Evolutionary conservation across 92 coral and sea anemone genomes (phyloP).

Genomic region (Epizoanthus rinbou): DNA sequence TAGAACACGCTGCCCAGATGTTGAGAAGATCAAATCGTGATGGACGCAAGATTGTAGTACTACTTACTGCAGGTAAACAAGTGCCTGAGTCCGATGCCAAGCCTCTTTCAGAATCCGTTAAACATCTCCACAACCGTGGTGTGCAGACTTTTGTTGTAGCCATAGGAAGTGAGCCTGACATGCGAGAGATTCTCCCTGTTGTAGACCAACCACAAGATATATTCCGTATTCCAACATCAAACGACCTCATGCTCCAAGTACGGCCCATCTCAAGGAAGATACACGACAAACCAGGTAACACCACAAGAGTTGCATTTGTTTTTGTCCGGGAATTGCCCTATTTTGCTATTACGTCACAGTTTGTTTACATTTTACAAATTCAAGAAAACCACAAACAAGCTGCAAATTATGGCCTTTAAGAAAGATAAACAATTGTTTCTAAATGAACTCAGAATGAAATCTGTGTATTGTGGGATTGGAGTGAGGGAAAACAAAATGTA

Average conservation of each 20-base stretch:
- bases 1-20: constrained; percentile 54
- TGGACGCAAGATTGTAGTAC: constrained; percentile 52
- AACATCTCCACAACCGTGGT: constrained; percentile 67
- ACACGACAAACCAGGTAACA: constrained; percentile 62
- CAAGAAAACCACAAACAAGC: too few relatives aligned
- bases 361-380: too few relatives aligned
- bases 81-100: constrained; percentile 52
- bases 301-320: neutral
- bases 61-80: constrained; percentile 71
- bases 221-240: constrained; percentile 47
- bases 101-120: constrained; percentile 55
- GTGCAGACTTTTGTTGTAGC: constrained; percentile 63
- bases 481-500: too few relatives aligned
- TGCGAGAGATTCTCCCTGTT: constrained; percentile 54
- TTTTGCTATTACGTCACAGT: too few relatives aligned
- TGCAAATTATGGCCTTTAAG: too few relatives aligned
- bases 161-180: constrained; percentile 60
- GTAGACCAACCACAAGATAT: constrained; percentile 58
- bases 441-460: too few relatives aligned
- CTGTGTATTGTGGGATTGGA: too few relatives aligned
- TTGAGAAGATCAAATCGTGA: constrained; percentile 52
- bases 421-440: too few relatives aligned
- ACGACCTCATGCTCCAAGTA: constrained; percentile 37
- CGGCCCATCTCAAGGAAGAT: constrained; percentile 53
- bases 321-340: neutral